phyloP scores from a whole-genome alignment of 1,140 invertebrate genomes.

The Drosophila nikananu region DNA sequence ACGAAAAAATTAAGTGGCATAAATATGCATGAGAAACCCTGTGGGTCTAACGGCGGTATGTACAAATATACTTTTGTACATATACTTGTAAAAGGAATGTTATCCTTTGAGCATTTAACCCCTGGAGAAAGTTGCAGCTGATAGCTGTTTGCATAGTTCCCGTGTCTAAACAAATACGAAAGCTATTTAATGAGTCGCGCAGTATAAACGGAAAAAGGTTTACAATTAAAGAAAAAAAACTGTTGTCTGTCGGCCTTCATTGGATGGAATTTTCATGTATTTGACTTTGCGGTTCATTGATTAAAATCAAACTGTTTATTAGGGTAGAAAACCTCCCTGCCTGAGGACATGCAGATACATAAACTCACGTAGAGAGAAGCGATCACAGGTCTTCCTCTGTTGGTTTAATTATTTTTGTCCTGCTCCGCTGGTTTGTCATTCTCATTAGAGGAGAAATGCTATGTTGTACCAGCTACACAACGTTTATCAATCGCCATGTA shows the following conservation, averaged over 20 bases:
- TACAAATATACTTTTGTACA: conserved; percentile 1
- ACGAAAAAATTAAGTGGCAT: conserved; percentile 73
- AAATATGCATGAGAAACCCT: conserved; percentile 72
- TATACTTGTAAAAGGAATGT: conserved; percentile 18
- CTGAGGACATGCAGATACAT: neutral
- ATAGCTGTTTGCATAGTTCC: conserved; percentile 66
- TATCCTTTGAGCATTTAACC: conserved; percentile 41
- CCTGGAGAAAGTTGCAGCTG: conserved; percentile 46
- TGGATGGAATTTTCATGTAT: conserved; percentile 67
- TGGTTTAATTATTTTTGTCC: conserved; percentile 76
- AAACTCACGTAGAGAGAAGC: neutral
- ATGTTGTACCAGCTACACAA: conserved; percentile 3
- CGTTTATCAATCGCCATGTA: conserved; percentile 70
- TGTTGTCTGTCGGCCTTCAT: conserved; percentile 49
- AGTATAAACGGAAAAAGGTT: conserved; percentile 53
- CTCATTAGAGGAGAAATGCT: conserved; percentile 52
- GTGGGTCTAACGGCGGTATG: too few relatives aligned
- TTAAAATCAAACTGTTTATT: conserved; percentile 78
- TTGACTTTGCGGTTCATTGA: conserved; percentile 79
- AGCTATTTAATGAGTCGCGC: conserved; percentile 56
- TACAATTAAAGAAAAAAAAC: conserved; percentile 58
- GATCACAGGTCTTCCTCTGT: conserved; percentile 50
- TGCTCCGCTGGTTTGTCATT: conserved; percentile 70
- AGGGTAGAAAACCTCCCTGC: conserved; percentile 20
- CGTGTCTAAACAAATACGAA: conserved; percentile 62